A percentile compares a stretch with the other conserved stretches of the same genome.
phyloP scores from a whole-genome alignment of 2,888 invertebrate species.

The Onthophagus sagittarius region DNA sequence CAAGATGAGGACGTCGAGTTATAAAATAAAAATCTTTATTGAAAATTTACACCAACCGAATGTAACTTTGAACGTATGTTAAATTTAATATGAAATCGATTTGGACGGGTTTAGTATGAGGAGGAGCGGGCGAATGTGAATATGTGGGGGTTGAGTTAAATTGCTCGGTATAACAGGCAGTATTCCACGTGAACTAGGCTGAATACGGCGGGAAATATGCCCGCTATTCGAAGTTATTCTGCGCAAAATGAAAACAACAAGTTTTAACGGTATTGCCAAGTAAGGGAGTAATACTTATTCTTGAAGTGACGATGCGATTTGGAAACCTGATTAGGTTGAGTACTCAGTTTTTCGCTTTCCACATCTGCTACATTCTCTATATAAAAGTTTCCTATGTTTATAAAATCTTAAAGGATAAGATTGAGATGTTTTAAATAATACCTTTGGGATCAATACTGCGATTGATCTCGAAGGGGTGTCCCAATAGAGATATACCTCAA shows the following conservation, averaged over 20 bases:
- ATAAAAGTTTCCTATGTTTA: not conserved
- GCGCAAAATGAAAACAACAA: not conserved
- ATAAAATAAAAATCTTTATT: too few species aligned
- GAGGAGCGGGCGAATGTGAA: not conserved
- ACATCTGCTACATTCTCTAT: not conserved
- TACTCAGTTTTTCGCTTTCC: not conserved
- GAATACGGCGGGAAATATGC: slow-evolving; percentile 11
- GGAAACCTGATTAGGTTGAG: not conserved
- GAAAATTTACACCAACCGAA: too few species aligned
- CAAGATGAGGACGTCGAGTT: too few species aligned
- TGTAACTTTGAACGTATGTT: not conserved
- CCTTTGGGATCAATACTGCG: not conserved
- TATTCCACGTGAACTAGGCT: slow-evolving; percentile 3
- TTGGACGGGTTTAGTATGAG: not conserved
- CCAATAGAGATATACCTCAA: not conserved
- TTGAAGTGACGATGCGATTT: not conserved
- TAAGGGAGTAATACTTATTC: not conserved
- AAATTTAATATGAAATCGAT: not conserved
- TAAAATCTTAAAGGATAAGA: too few species aligned
- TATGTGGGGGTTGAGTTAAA: slow-evolving; percentile 5
- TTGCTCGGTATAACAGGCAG: slow-evolving; percentile 8
- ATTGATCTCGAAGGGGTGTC: not conserved
- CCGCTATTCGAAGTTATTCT: not conserved
- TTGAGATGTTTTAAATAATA: too few species aligned
- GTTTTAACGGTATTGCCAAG: not conserved